Evolutionary conservation across 1,140 invertebrate species (phyloP).

Genomic region (Aphelenchoides fujianensis): DNA sequence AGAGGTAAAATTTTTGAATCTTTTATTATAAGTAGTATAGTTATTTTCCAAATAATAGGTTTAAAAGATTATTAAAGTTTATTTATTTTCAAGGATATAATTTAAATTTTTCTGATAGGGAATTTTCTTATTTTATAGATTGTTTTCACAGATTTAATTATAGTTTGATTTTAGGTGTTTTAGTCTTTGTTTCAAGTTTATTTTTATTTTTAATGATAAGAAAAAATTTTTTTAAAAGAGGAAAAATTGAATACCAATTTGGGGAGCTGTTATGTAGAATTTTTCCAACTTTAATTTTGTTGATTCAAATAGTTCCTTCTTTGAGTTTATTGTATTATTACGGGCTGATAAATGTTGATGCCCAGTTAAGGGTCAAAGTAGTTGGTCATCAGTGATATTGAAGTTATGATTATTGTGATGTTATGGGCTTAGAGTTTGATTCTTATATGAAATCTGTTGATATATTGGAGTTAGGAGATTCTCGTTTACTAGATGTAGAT

Average conservation of each 20-base stretch:
- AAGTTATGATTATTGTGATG: slow-evolving; percentile 71
- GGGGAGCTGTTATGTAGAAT: slow-evolving; percentile 70
- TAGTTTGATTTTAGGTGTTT: slow-evolving; percentile 30
- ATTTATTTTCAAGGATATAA: slow-evolving; percentile 64
- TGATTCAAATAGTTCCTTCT: slow-evolving; percentile 70
- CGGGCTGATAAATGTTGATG: slow-evolving; percentile 67
- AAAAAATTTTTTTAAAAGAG: slow-evolving; percentile 19
- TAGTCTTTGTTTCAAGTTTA: slow-evolving; percentile 18
- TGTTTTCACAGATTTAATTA: slow-evolving; percentile 38
- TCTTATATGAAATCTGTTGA: slow-evolving; percentile 68
- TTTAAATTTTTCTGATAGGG: slow-evolving; percentile 47
- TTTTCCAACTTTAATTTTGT: slow-evolving; percentile 68
- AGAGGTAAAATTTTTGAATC: slow-evolving; percentile 60
- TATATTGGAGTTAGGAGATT: slow-evolving; percentile 63
- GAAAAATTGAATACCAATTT: slow-evolving; percentile 26
- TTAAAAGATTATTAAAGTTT: slow-evolving; percentile 64
- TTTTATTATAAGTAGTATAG: slow-evolving; percentile 62
- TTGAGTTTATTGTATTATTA: slow-evolving; percentile 68
- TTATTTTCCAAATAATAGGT: slow-evolving; percentile 63
- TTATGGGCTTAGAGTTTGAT: slow-evolving; percentile 69
- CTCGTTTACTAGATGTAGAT: slow-evolving; percentile 70
- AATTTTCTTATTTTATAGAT: slow-evolving; percentile 37
- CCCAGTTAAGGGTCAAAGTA: slow-evolving; percentile 67
- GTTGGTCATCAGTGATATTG: slow-evolving; percentile 73
- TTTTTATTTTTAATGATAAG: slow-evolving; percentile 33